Conservation (phyloP, 2,888 invertebrate species). For the Andrena chrysosceles region DNA sequence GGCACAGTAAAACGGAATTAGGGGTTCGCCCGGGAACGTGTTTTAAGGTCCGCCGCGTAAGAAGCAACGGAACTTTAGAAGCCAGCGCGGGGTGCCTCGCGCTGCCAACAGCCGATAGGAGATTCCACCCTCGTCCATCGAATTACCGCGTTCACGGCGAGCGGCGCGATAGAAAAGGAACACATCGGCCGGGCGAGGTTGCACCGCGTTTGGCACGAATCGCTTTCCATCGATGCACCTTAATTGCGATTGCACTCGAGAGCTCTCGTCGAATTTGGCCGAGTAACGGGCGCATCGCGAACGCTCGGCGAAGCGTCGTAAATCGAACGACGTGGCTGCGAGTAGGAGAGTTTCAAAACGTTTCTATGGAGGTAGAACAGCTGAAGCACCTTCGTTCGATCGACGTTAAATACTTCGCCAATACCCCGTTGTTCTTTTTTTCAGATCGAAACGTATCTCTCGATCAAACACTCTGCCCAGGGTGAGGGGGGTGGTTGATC, state of each 20-base stretch:
- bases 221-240: constrained; percentile 54
- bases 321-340: constrained; percentile 17
- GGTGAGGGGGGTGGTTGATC: neutral
- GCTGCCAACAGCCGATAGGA: constrained; percentile 11
- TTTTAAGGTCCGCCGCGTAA: neutral
- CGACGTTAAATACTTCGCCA: neutral
- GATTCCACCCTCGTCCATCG: constrained; percentile 34
- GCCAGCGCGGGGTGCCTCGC: neutral
- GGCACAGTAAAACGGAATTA: neutral
- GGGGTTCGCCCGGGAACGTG: neutral
- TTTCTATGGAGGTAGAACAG: constrained; percentile 1
- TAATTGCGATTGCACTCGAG: constrained; percentile 60
- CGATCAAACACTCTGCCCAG: neutral
- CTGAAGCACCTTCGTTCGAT: neutral
- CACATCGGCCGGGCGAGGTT: constrained; percentile 9
- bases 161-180: constrained; percentile 43
- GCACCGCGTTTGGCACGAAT: constrained; percentile 38
- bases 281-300: constrained; percentile 39
- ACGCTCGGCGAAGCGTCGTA: constrained; percentile 28
- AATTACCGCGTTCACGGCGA: constrained; percentile 49
- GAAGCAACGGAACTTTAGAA: neutral
- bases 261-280: constrained; percentile 42
- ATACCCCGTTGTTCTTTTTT: neutral
- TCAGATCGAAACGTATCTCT: neutral
- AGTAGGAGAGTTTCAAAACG: neutral